These are phyloP conservation scores for Schizopygopsis malacanthus DNA, from an alignment of 2,797 vertebrate genomes.

Conservation along the genomic window DNA sequence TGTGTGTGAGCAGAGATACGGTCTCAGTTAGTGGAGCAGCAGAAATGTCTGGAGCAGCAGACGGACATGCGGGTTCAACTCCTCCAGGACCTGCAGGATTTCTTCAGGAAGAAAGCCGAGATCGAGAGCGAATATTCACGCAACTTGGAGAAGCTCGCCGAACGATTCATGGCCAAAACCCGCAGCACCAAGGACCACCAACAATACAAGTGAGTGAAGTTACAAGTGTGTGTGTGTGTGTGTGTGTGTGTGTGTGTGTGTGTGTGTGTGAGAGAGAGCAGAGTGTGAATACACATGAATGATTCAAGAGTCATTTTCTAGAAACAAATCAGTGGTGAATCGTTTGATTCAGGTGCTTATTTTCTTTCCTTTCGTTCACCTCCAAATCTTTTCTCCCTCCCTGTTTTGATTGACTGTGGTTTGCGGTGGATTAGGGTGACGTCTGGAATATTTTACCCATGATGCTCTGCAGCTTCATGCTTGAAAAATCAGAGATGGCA, in stretches of 20 bases:
- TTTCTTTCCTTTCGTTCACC: constrained; percentile 24
- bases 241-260: not conserved
- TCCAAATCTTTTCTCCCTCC: constrained; percentile 10
- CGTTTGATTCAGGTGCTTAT: not conserved
- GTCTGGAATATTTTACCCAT: constrained; percentile 49
- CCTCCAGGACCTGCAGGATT: constrained; percentile 98
- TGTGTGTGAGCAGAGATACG: constrained; percentile 84
- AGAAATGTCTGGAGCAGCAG: constrained; percentile 98
- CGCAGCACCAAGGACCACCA: constrained; percentile 99
- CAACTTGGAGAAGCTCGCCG: constrained; percentile 95
- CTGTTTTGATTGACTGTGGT: not conserved
- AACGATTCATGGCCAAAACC: constrained; percentile 98
- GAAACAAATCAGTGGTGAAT: not conserved
- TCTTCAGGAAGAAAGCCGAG: constrained; percentile 98
- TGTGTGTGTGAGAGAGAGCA: too few relatives aligned
- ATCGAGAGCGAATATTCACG: constrained; percentile 97
- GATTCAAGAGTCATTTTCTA: constrained; percentile 31
- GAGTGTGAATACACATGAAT: not conserved
- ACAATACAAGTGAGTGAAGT: constrained; percentile 93
- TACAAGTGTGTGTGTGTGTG: not conserved
- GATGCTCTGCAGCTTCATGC: constrained; percentile 41
- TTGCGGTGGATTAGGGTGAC: constrained; percentile 14
- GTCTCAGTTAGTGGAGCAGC: constrained; percentile 94
- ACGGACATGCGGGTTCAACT: constrained; percentile 98
- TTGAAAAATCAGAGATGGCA: constrained; percentile 49